Evolutionary conservation across 2,888 invertebrate species (phyloP).

Genomic region (Bedellia somnulentella): DNA sequence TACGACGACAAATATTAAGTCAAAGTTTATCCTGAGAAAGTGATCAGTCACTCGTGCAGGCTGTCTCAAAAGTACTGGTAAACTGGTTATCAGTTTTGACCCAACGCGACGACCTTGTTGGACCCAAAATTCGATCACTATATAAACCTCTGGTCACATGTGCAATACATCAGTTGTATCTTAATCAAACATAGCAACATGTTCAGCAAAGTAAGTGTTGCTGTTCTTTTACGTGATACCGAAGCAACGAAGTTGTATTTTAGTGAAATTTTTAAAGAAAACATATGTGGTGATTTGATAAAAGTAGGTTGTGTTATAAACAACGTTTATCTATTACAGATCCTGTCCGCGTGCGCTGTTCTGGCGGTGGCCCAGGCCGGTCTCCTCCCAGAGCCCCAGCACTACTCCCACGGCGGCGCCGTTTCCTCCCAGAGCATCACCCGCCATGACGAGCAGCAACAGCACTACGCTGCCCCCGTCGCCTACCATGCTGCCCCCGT

Average conservation of each 20-base stretch:
- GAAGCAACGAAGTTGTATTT: no score
- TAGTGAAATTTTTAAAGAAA: no score
- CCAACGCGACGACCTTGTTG: conserved; percentile 31
- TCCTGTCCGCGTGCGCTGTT: conserved; percentile 21
- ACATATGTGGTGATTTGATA: no score
- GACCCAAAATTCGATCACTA: conserved; percentile 29
- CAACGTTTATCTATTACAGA: neutral
- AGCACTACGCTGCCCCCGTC: conserved; percentile 14
- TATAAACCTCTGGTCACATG: conserved; percentile 25
- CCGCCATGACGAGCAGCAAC: conserved; percentile 19
- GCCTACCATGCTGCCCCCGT: conserved; percentile 17
- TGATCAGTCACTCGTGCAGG: no score
- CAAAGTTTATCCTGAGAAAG: no score
- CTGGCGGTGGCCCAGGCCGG: conserved; percentile 7
- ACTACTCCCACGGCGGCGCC: conserved; percentile 7
- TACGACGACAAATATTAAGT: no score
- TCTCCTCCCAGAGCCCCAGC: conserved; percentile 5
- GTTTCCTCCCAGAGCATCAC: conserved; percentile 33
- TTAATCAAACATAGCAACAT: conserved; percentile 23
- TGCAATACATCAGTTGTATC: conserved; percentile 28
- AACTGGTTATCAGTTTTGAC: no score
- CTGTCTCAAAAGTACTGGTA: no score
- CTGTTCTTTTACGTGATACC: no score
- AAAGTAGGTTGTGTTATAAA: no score
- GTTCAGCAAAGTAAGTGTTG: conserved; percentile 48